Conservation (phyloP, 1,140 invertebrate genomes). For the Brachionus koreanus region DNA sequence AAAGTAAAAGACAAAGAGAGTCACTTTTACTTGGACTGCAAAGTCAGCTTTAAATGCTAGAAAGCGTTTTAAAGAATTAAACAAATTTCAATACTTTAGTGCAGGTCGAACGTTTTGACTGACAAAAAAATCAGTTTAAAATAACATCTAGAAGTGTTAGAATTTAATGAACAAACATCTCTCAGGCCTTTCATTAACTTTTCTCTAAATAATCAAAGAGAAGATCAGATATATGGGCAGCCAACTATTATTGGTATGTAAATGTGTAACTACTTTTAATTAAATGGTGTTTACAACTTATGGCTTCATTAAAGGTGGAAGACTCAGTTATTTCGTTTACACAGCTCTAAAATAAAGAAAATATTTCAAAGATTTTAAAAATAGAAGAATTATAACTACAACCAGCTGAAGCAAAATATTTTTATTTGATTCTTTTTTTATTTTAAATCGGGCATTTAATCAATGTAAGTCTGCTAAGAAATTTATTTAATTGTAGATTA, state of each 20-base stretch:
- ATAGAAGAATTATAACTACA: neutral
- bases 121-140: constrained; percentile 9
- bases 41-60: neutral
- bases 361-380: neutral
- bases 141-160: neutral
- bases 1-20: neutral
- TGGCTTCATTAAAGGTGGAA: neutral
- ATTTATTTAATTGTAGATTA: constrained; percentile 6
- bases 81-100: neutral
- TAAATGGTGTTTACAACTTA: neutral
- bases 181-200: neutral
- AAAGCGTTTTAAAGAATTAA: neutral
- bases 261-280: neutral
- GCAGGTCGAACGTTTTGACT: neutral
- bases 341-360: neutral
- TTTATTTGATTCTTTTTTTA: neutral
- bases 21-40: neutral
- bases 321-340: neutral
- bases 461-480: neutral
- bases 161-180: neutral
- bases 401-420: neutral
- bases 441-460: neutral
- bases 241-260: neutral
- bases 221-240: neutral
- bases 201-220: neutral